Conservation (phyloP, 2,888 invertebrate species). For the Trachelus tabidus region DNA sequence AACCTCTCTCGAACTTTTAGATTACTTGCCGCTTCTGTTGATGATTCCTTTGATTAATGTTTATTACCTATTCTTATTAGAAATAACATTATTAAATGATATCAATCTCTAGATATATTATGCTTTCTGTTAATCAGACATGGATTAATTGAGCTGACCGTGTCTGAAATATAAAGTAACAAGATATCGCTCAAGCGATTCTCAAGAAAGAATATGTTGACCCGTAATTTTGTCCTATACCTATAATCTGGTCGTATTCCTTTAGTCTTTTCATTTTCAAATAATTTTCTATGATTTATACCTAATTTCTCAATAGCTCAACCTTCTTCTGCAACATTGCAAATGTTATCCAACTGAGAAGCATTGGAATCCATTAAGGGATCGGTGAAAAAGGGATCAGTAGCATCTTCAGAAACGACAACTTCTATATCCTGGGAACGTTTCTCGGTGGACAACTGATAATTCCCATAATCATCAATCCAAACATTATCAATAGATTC, state of each 20-base stretch:
- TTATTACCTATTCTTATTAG: neutral
- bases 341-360: constrained; percentile 16
- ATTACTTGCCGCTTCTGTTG: neutral
- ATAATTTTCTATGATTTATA: neutral
- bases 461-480: constrained; percentile 33
- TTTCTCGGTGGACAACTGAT: neutral
- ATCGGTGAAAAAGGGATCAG: neutral
- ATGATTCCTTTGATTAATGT: neutral
- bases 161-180: neutral
- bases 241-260: neutral
- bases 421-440: constrained; percentile 23
- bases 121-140: neutral
- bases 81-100: neutral
- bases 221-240: neutral
- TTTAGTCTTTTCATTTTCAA: neutral
- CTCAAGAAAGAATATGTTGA: neutral
- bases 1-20: neutral
- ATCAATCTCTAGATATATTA: neutral
- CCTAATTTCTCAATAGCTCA: neutral
- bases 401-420: constrained; percentile 24
- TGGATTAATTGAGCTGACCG: neutral
- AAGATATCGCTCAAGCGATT: neutral
- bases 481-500: constrained; percentile 43
- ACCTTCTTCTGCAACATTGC: neutral
- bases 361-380: neutral